These are phyloP conservation scores for Pteropus alecto DNA, from an alignment of 2,113 vertebrate species.

Conservation along the genomic window DNA sequence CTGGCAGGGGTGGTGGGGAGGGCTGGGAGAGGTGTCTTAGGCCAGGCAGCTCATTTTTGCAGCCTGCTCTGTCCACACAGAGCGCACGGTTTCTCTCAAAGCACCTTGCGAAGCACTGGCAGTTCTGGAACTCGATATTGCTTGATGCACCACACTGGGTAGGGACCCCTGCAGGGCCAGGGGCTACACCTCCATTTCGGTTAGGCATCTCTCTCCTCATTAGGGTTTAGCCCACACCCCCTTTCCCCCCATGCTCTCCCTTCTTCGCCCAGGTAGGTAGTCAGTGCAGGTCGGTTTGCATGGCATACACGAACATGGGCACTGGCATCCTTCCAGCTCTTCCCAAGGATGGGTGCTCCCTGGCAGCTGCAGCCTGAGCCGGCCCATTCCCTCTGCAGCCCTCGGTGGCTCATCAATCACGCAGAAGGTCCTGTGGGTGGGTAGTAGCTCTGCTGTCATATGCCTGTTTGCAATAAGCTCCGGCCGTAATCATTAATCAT, in stretches of 20 bases:
- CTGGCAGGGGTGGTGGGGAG: neutral
- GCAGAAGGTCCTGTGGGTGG: conserved; percentile 50
- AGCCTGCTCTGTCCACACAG: neutral
- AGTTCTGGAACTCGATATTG: neutral
- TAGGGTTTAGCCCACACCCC: neutral
- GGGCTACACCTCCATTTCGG: neutral
- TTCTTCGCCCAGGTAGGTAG: rapidly evolving
- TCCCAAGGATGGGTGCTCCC: neutral
- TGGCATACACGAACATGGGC: neutral
- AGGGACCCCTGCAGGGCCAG: neutral
- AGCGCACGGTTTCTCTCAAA: neutral
- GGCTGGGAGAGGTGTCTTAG: neutral
- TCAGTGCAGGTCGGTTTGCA: neutral
- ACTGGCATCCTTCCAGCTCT: neutral
- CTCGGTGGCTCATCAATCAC: conserved; percentile 76
- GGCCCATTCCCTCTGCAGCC: neutral
- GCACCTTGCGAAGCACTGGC: neutral
- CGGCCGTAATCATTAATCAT: conserved; percentile 82
- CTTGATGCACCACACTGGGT: rapidly evolving
- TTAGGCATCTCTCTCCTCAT: neutral
- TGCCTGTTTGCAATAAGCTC: conserved; percentile 83
- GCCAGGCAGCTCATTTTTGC: neutral
- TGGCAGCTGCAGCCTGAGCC: neutral
- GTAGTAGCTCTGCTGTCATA: conserved; percentile 79
- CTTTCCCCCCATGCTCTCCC: neutral